Conservation (phyloP, 2,888 invertebrate genomes). For the Elegia similella region DNA sequence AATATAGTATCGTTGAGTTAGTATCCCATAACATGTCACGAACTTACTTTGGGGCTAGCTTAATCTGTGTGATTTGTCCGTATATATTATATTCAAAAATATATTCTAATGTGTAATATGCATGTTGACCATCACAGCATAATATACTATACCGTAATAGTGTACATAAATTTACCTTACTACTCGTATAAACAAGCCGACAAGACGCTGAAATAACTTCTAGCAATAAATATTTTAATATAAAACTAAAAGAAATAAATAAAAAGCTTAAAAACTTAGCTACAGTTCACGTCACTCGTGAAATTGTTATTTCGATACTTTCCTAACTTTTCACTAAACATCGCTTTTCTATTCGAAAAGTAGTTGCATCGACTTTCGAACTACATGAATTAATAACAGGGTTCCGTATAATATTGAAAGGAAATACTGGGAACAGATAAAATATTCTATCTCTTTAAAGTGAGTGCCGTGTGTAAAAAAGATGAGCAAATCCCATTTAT, state of each 20-base stretch:
- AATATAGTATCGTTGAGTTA: no score
- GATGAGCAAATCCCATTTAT: neutral
- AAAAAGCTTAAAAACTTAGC: neutral
- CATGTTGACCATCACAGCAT: no score
- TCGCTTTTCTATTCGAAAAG: conserved; percentile 21
- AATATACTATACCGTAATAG: no score
- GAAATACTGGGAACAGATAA: neutral
- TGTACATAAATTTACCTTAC: no score
- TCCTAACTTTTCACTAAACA: conserved; percentile 20
- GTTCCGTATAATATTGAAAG: conserved; percentile 22
- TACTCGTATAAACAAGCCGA: no score
- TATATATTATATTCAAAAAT: no score
- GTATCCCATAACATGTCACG: no score
- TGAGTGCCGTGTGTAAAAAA: conserved; percentile 21
- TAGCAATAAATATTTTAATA: neutral
- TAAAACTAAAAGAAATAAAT: neutral
- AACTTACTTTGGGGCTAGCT: no score
- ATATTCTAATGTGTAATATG: no score
- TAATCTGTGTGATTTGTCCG: no score
- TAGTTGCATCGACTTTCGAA: conserved; percentile 22
- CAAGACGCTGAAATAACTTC: neutral
- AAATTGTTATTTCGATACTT: conserved; percentile 21
- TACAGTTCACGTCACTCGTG: neutral
- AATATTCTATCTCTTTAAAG: conserved; percentile 24
- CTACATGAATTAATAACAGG: conserved; percentile 26